These are phyloP conservation scores for Halictus ligatus DNA, from an alignment of 2,888 invertebrate species.

Conservation along the genomic window DNA sequence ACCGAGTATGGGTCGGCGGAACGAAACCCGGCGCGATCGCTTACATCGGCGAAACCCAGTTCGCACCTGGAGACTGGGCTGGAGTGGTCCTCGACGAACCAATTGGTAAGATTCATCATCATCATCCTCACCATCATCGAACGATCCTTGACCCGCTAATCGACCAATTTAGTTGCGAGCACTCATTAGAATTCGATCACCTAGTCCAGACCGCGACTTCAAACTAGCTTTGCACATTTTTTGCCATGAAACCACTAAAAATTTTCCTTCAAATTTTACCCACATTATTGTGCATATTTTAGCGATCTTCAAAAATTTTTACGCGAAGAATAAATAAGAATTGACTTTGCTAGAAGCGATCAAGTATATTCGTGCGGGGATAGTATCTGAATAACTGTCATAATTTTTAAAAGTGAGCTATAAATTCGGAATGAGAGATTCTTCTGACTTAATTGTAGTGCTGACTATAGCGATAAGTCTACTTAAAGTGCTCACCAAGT, in stretches of 20 bases:
- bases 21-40: slow-evolving; percentile 96
- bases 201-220: neutral
- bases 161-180: neutral
- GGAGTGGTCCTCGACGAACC: slow-evolving; percentile 98
- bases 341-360: too few relatives aligned
- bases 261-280: neutral
- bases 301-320: neutral
- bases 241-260: neutral
- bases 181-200: neutral
- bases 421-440: too few relatives aligned
- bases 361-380: too few relatives aligned
- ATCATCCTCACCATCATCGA: slow-evolving; percentile 5
- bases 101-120: slow-evolving; percentile 88
- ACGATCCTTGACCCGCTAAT: slow-evolving; percentile 6
- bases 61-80: slow-evolving; percentile 99
- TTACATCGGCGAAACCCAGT: slow-evolving; percentile 97
- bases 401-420: too few relatives aligned
- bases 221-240: neutral
- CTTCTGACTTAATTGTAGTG: too few relatives aligned
- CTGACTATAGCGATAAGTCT: too few relatives aligned
- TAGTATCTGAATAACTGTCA: too few relatives aligned
- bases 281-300: neutral
- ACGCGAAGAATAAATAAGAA: neutral
- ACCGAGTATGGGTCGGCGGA: slow-evolving; percentile 97
- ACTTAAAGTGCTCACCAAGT: too few relatives aligned